Evolutionary conservation across 2,797 vertebrate genomes (phyloP).

Genomic region (Lagocephalus sceleratus): DNA sequence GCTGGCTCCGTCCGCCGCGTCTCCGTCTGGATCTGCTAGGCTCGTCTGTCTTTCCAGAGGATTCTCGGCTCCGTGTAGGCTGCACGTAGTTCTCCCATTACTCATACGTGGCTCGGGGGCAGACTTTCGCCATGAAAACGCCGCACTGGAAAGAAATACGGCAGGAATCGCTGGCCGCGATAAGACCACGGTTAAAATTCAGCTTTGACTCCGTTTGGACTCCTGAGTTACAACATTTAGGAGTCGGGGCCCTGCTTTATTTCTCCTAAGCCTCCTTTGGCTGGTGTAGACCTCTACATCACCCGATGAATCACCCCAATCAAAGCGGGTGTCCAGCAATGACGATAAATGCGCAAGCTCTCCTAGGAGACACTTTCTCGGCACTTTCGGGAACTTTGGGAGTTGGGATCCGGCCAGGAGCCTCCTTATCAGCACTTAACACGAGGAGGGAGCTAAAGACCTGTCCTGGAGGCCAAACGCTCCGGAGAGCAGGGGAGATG

Average conservation of each 20-base stretch:
- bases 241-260: not conserved
- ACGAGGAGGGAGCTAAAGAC: slow-evolving; percentile 41
- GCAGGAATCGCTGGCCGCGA: slow-evolving; percentile 10
- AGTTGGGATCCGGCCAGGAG: slow-evolving; percentile 51
- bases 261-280: slow-evolving; percentile 14
- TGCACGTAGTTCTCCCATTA: slow-evolving; percentile 33
- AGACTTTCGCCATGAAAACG: slow-evolving; percentile 21
- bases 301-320: slow-evolving; percentile 48
- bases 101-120: slow-evolving; percentile 29
- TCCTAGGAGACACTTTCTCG: slow-evolving; percentile 45
- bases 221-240: slow-evolving; percentile 10
- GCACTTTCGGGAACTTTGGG: slow-evolving; percentile 53
- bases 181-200: not conserved
- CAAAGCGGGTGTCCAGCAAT: slow-evolving; percentile 43
- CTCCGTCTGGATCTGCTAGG: slow-evolving; percentile 41
- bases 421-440: slow-evolving; percentile 69
- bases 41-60: slow-evolving; percentile 49
- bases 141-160: slow-evolving; percentile 25
- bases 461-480: slow-evolving; percentile 57
- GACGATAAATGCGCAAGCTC: slow-evolving; percentile 38
- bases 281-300: slow-evolving; percentile 17
- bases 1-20: slow-evolving; percentile 5
- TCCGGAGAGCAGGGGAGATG: slow-evolving; percentile 28
- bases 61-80: slow-evolving; percentile 25
- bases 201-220: slow-evolving; percentile 15